Base-by-base conservation (phyloP, 2,888 invertebrate species). In the Glyphotaelius pellucidus region DNA sequence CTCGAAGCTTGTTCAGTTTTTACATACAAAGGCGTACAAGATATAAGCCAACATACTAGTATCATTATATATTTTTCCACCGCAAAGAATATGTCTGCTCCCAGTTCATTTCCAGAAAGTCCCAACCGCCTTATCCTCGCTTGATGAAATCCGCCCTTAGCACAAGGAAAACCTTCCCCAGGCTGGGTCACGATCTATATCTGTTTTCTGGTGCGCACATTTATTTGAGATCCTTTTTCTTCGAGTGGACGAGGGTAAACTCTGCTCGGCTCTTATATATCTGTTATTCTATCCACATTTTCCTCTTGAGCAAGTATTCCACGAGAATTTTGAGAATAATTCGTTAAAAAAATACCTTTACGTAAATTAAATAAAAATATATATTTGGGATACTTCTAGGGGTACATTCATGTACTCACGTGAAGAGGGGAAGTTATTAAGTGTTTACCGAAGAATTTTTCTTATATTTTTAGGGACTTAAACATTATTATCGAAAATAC, bases 211-310 rank as follows among this genome's bases (percentile, higher is more conserved):
- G 83, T 7, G 25, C 35, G 35, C 38, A 83, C 32, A 83, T 83
- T 35, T 38, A 83, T 83, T 83, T 83, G 83, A 83, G 83, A 32
- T 31, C 38, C 83, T n/a, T 83, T 83, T 83, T 83, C 83, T 83
- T 83, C 83, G 91, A 92, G 92, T 92, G 91, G 92, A 92, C 91
- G 90, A 92, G 92, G 92, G 92, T 92, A 92, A 92, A 92, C 91
- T 92, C 91, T 92, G 87, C 92, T 67, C 67, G 67, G 67, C 25
- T 91, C 92, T 92, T 92, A 92, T 92, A 92, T 92, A 92, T 92
- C 92, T 92, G 92, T 92, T 91, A 92, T 92, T 92, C 92, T 92
- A 90, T 92, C 92, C 92, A 90, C 92, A 92, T 91, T 92, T 92
- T 87, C 67, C 47, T 42, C 90, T 85, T 80, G 84, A 90, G 91